Evolutionary conservation across 2,113 vertebrate genomes (phyloP), one percentile per base, ranked within the genome.

Genomic region (Fregetta grallaria): DNA sequence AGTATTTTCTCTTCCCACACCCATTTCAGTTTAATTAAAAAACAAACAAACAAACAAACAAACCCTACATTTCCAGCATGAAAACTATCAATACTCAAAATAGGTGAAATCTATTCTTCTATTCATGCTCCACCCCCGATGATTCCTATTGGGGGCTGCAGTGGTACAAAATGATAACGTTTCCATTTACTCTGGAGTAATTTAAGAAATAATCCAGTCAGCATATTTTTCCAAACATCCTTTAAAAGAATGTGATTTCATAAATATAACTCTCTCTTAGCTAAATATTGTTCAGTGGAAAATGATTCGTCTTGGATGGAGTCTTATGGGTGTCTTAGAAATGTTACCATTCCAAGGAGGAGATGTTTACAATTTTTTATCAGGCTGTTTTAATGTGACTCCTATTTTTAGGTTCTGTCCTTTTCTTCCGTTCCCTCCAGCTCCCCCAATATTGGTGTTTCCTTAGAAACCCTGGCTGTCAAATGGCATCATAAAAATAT

Each of bases 391-490:
- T n/a, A 55, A 59, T 2, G 61, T 67, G 88, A 84, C 40, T 23
- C 68, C 86, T 96, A 94, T 96, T 97, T 96, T 96, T 94, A 92
- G 91, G 47, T 56, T 91, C 72, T 87, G 74, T 86, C 85, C 84
- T 97, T 96, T 88, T 58, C 90, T 63, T 70, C 34, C 11, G 2
- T 76, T 80, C 61, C 82, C 62, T 84, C 25, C 68, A 94, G 80
- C 93, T 96, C 61, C 93, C 80, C 95, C 83, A 81, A 36, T 80
- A 27, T 61, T 2, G 40, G 88, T 94, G 95, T 96, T 96, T 95
- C 91, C 90, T 83, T 92, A 95, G 93, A 96, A 95, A 94, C 76
- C 72, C 42, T 50, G 78, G 16, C 83, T 94, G 89, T 75, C 90
- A 95, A 76, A 63, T 74, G 76, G 56, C 59, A 79, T 86, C 76